These are phyloP conservation scores for Chascanopsetta lugubris DNA, from an alignment of 2,113 vertebrate genomes.

Conservation along the genomic window DNA sequence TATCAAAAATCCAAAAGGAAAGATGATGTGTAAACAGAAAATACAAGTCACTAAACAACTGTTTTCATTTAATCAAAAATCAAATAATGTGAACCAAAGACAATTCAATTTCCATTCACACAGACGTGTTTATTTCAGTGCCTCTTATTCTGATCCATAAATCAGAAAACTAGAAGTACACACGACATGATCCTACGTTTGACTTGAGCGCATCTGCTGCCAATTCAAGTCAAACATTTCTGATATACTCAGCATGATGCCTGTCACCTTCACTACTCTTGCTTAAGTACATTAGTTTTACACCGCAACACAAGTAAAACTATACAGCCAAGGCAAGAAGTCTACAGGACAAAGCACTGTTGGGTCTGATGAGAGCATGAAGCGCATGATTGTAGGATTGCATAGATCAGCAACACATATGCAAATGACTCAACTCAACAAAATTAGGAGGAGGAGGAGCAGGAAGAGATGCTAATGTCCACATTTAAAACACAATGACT, in stretches of 20 bases:
- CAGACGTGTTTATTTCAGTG: constrained; percentile 70
- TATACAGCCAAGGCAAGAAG: constrained; percentile 60
- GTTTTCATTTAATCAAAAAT: background rate
- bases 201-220: constrained; percentile 38
- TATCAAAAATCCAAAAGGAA: no score
- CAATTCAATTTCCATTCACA: constrained; percentile 63
- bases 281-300: constrained; percentile 53
- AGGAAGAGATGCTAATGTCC: no score
- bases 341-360: constrained; percentile 59
- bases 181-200: constrained; percentile 38
- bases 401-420: constrained; percentile 76
- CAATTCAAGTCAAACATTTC: constrained; percentile 39
- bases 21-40: no score
- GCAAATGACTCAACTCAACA: constrained; percentile 57
- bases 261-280: constrained; percentile 38
- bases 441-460: constrained; percentile 6
- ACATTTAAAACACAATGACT: constrained; percentile 18
- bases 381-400: constrained; percentile 69
- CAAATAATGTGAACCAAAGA: constrained; percentile 42
- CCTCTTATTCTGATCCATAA: constrained; percentile 32
- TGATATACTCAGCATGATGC: constrained; percentile 37
- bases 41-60: no score
- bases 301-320: constrained; percentile 67
- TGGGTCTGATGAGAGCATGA: constrained; percentile 53
- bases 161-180: constrained; percentile 77